phyloP scores from a whole-genome alignment of 2,113 vertebrate genomes.

The Oophaga pumilio region DNA sequence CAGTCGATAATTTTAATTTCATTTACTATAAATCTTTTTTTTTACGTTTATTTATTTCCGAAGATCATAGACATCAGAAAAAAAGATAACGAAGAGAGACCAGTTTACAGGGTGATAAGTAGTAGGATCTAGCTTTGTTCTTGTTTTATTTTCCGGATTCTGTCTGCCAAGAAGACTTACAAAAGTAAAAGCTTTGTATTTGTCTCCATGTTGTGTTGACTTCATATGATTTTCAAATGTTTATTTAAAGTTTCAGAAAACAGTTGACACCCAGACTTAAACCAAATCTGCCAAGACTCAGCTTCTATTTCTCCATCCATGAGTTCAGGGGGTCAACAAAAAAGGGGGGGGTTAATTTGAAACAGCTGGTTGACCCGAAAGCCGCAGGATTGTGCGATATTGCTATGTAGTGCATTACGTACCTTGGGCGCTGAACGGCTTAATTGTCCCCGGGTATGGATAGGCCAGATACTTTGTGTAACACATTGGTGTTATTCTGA shows the following conservation, averaged over 20 bases:
- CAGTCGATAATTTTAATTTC: background rate
- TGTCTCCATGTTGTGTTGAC: conserved; percentile 3
- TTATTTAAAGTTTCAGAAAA: conserved; percentile 43
- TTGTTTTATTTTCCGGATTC: background rate
- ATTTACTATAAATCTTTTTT: background rate
- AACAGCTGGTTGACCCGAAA: conserved; percentile 48
- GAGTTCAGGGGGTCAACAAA: conserved; percentile 30
- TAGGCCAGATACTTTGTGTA: conserved; percentile 37
- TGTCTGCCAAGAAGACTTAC: background rate
- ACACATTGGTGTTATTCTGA: conserved; percentile 50
- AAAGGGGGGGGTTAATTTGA: conserved; percentile 19
- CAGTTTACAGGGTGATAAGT: background rate
- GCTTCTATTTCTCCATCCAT: conserved; percentile 23
- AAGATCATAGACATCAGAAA: background rate
- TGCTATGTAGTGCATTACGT: conserved; percentile 8
- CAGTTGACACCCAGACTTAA: conserved; percentile 34
- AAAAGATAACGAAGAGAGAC: background rate
- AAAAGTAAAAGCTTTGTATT: background rate
- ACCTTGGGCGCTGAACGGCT: background rate
- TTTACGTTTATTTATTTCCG: background rate
- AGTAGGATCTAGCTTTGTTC: background rate
- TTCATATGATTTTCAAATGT: conserved; percentile 22
- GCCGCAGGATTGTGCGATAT: background rate
- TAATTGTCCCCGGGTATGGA: conserved; percentile 32
- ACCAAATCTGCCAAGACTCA: conserved; percentile 21